Conservation (phyloP, 1,140 invertebrate genomes). For the fruit fly (Drosophila melanogaster) region DNA sequence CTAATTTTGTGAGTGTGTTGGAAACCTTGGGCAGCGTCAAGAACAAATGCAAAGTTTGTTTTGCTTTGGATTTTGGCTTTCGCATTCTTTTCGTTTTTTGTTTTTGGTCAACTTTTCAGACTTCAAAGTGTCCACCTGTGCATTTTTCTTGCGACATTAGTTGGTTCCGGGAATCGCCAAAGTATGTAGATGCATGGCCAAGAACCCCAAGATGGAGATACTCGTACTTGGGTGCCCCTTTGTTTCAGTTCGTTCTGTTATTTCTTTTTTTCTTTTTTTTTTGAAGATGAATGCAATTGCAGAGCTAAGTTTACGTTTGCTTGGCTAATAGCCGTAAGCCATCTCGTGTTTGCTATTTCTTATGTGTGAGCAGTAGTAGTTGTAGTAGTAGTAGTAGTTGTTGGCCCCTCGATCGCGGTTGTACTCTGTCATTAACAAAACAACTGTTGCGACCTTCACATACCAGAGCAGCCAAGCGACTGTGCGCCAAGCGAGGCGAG, state of each 20-base stretch:
- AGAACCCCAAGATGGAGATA: conserved; percentile 29
- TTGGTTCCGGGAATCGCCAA: conserved; percentile 59
- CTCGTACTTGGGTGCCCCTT: conserved; percentile 8
- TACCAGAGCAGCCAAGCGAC: conserved; percentile 82
- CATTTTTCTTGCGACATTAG: conserved; percentile 71
- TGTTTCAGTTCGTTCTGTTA: conserved; percentile 1
- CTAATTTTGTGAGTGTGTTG: conserved; percentile 51
- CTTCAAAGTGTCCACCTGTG: conserved; percentile 74
- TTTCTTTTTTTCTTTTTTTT: background rate
- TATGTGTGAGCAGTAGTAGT: conserved; percentile 30
- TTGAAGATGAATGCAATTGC: conserved; percentile 8
- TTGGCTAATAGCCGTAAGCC: conserved; percentile 31
- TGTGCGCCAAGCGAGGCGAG: conserved; percentile 58
- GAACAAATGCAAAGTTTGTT: conserved; percentile 71
- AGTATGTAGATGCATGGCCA: conserved; percentile 26
- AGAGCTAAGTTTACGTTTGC: conserved; percentile 8
- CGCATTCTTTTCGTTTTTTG: conserved; percentile 6
- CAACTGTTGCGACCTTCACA: conserved; percentile 84
- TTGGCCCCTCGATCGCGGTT: conserved; percentile 49
- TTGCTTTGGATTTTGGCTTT: conserved; percentile 30
- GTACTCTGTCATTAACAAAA: conserved; percentile 84
- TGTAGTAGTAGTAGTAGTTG: background rate
- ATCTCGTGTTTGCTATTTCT: conserved; percentile 28
- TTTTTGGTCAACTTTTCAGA: conserved; percentile 35
- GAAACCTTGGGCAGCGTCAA: conserved; percentile 72